A percentile compares a stretch with the other conserved stretches of the same genome.
Conservation (phyloP, 2,888 invertebrate species). For the Hipparchia sbordonii region DNA sequence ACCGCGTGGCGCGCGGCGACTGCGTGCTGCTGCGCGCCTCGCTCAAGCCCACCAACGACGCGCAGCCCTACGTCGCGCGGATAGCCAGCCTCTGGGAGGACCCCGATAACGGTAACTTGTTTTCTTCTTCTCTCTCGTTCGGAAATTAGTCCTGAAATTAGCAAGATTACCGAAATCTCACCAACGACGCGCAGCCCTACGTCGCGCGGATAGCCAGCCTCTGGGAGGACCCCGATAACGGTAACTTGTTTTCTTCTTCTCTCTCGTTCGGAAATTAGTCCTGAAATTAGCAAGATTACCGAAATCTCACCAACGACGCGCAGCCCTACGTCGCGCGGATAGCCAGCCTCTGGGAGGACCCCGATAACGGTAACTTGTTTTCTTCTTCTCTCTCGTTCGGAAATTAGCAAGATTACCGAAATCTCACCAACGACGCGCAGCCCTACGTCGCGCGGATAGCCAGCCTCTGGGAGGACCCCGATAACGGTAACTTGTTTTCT, state of each 20-base stretch:
- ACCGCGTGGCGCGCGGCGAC: constrained; percentile 93
- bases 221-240: constrained; percentile 97
- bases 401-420: too few relatives aligned
- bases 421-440: constrained; percentile 85
- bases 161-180: not conserved
- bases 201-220: constrained; percentile 97
- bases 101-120: constrained; percentile 90
- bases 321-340: constrained; percentile 97
- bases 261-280: too few relatives aligned
- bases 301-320: constrained; percentile 86
- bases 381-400: too few relatives aligned
- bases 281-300: too few relatives aligned
- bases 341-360: constrained; percentile 97
- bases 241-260: constrained; percentile 65
- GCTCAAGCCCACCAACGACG: constrained; percentile 84
- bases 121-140: too few relatives aligned
- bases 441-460: constrained; percentile 98
- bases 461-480: constrained; percentile 96
- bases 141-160: too few relatives aligned
- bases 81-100: constrained; percentile 97
- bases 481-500: constrained; percentile 85
- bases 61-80: constrained; percentile 95
- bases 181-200: constrained; percentile 90
- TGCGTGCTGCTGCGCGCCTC: constrained; percentile 95
- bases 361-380: constrained; percentile 88